Base-by-base conservation (phyloP, 2,113 vertebrate species). In the Corythornis cristatus region DNA sequence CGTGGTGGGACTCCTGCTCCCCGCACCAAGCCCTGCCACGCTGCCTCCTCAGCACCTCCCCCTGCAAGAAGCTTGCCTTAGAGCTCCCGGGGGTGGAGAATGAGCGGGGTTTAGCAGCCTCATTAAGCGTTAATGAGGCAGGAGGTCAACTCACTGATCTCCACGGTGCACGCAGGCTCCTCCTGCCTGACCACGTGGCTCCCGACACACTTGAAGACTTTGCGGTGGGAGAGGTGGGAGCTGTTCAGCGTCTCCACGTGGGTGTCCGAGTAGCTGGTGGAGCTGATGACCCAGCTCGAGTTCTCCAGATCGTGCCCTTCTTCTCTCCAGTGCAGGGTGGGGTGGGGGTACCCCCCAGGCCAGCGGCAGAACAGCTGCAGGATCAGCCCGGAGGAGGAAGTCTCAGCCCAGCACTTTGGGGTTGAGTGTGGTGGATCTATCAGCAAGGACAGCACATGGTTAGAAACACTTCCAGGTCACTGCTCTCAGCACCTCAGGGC, bases 321-420 rank as follows among this genome's bases (percentile, higher is more conserved):
- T 26, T 97, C 96, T 23, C 68, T 97, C 99, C 98, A 99, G 81
- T 93, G 92, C 71, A 99, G 97, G 9, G 72, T 94, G 8, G 99
- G 99, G 29, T 94, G 45, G 23, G 99, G 99, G 83, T 99, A 98
- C 1, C 98, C 98, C 14, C 98, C 98, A 0, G 93, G 83, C 99
- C 99, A 99, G 86, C 31, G 96, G 97, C 99, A 99, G 82, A 46
- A 96, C 89, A 99, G 98, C 68, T 97, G 90, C 68, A 98, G 73
- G 18, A 72, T 70, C 33, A 96, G 90, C 2, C 83, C 72, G 1
- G 93, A 90, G 0, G 62, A 73, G 3, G 78, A 88, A 9, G 48
- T 54, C 20, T 91, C 90, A 87, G 98, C 98, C 85, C 76, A 93
- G 80, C 99, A 99, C 50, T 97, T 96, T 0, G 97, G 98, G 28